phyloP scores from a whole-genome alignment of 2,113 vertebrate species.

The Alaudala cheleensis region DNA sequence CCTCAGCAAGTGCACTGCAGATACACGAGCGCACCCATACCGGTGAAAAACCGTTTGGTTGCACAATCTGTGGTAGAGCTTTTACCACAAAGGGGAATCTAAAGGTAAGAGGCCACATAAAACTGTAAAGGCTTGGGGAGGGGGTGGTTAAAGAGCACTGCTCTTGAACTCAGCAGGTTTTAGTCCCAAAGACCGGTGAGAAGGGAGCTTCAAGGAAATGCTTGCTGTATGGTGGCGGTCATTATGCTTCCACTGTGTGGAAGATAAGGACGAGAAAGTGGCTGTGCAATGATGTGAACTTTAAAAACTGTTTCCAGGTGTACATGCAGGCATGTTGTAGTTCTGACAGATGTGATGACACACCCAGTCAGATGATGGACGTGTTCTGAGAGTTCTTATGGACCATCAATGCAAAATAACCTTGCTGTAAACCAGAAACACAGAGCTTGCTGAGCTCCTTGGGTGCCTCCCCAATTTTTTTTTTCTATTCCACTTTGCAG shows the following conservation, averaged over 20 bases:
- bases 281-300: background rate
- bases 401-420: background rate
- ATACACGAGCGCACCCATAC: constrained; percentile 99
- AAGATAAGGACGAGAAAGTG: background rate
- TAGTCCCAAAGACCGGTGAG: background rate
- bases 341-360: background rate
- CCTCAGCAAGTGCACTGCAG: constrained; percentile 97
- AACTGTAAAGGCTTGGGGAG: constrained; percentile 39
- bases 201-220: background rate
- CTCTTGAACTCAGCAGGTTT: background rate
- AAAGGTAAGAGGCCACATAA: constrained; percentile 85
- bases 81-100: constrained; percentile 99
- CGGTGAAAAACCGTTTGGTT: constrained; percentile 98
- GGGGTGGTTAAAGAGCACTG: background rate
- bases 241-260: background rate
- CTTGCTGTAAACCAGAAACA: background rate
- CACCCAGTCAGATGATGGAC: background rate
- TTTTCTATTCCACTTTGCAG: background rate
- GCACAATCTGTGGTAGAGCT: constrained; percentile 96
- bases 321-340: accelerated
- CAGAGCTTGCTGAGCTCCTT: background rate
- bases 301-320: background rate
- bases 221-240: background rate
- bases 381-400: background rate
- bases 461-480: background rate